Base-by-base conservation (phyloP, 92 coral and sea anemone species). In the Phenganax stokvisi region DNA sequence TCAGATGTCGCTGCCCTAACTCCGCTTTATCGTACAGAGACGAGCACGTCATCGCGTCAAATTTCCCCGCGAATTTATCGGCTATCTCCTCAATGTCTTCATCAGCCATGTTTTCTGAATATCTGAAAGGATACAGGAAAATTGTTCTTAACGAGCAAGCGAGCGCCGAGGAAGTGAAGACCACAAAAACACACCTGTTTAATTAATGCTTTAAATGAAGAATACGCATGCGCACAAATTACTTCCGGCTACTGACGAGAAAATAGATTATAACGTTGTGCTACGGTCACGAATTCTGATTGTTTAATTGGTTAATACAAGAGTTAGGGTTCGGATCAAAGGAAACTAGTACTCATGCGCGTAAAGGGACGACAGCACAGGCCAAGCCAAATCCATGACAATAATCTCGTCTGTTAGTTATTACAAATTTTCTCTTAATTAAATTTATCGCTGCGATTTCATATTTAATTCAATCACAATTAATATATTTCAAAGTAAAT, bases 41-140 rank as follows among this genome's bases (percentile, higher is more conserved):
- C 25, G 83, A 79, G 63, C 83, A 79, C 1, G 83, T 79, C 55
- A 79, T 79, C 8, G 57, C 61, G 74, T 79, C 83, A 20, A 79
- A 79, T 15, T 79, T 79, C 16, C 83, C 83, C 25, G 83, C 83
- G 74, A 79, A 79, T 57, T 65, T 79, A 73, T 79, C 83, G 53
- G 83, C 83, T 53, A 79, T 79, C 74, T 79, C 83, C 53, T 79
- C 83, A n/a, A 79, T 79, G 27, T 79, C 83, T 62, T 79, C 83
- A 28, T 79, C 83, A 1, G 74, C 72, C 83, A 79, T 79, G 1
- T 15, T 79, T 79, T 79, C 30, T 51, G 12, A 13, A 76, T 9
- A 60, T n/a, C 64, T 6, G 55, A 31, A 54, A 12, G 69, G 16
- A 29, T 20, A 20, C 16, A 8, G 37, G 60, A 52, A 73, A 56